phyloP scores from a whole-genome alignment of 1,140 invertebrate genomes.

The Homarus americanus region DNA sequence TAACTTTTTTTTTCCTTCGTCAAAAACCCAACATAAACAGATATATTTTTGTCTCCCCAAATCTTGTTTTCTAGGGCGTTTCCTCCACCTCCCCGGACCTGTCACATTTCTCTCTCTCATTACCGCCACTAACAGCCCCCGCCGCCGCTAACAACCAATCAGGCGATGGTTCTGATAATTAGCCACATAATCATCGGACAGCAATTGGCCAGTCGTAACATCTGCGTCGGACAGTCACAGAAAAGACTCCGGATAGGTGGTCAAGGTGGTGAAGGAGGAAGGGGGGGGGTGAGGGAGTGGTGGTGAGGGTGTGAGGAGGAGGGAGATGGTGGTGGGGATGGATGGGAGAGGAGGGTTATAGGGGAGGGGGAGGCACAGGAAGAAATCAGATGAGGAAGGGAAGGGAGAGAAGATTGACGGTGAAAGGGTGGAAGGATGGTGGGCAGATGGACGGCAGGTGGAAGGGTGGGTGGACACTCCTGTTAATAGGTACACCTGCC shows the following conservation, averaged over 20 bases:
- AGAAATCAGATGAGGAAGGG: too few species aligned
- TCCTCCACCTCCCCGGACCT: neutral
- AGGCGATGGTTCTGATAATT: conserved; percentile 32
- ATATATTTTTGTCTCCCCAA: too few species aligned
- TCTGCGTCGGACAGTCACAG: conserved; percentile 10
- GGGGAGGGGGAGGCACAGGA: too few species aligned
- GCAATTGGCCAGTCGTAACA: conserved; percentile 39
- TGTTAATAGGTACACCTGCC: neutral
- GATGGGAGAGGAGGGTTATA: neutral
- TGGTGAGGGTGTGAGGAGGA: neutral
- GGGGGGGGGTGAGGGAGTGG: neutral
- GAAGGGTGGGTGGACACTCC: neutral
- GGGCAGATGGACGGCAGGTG: neutral
- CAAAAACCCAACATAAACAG: too few species aligned
- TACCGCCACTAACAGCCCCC: neutral
- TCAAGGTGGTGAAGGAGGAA: neutral
- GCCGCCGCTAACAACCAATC: conserved; percentile 11
- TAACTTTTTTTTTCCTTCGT: too few species aligned
- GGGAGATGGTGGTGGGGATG: neutral
- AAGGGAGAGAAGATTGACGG: neutral
- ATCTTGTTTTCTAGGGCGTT: neutral
- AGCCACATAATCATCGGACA: conserved; percentile 34
- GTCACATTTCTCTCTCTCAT: conserved; percentile 2
- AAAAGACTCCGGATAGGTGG: neutral
- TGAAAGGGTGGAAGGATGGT: neutral